Evolutionary conservation across 2,888 invertebrate species (phyloP).

Genomic region (Blastobasis adustella): DNA sequence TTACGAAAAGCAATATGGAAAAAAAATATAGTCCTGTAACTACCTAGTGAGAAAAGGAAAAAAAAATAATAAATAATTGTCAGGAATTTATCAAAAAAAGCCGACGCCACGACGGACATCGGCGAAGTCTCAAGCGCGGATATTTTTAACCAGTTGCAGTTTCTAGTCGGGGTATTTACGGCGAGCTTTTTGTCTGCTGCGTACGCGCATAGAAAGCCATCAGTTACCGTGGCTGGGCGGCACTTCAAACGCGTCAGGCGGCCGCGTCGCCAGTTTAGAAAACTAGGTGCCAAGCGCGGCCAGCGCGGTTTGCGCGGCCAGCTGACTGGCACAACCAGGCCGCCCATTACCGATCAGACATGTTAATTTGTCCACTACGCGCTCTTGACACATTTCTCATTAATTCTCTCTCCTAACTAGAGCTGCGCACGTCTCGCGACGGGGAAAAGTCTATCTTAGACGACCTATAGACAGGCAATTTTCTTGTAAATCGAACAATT

Average conservation of each 20-base stretch:
- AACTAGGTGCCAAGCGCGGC: constrained; percentile 18
- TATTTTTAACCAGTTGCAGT: constrained; percentile 58
- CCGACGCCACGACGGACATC: not conserved
- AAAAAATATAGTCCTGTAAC: too few species aligned
- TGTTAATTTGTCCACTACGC: constrained; percentile 5
- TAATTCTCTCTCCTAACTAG: not conserved
- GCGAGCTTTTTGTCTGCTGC: constrained; percentile 59
- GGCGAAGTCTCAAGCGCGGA: not conserved
- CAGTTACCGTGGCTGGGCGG: constrained; percentile 42
- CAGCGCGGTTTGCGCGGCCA: constrained; percentile 2
- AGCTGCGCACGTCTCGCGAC: too few species aligned
- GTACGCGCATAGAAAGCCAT: constrained; percentile 68
- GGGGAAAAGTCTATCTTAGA: too few species aligned
- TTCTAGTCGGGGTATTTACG: constrained; percentile 58
- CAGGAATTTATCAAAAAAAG: too few species aligned
- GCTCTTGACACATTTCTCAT: constrained; percentile 7
- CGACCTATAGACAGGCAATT: too few species aligned
- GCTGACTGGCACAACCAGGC: constrained; percentile 21
- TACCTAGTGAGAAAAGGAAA: too few species aligned
- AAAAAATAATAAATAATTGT: too few species aligned
- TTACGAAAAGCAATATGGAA: too few species aligned
- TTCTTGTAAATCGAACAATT: too few species aligned
- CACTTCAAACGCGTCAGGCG: constrained; percentile 20
- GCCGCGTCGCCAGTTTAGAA: constrained; percentile 14
- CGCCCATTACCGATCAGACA: constrained; percentile 11